Evolutionary conservation across 2,888 invertebrate genomes (phyloP).

Genomic region (Heteropelma amictum): DNA sequence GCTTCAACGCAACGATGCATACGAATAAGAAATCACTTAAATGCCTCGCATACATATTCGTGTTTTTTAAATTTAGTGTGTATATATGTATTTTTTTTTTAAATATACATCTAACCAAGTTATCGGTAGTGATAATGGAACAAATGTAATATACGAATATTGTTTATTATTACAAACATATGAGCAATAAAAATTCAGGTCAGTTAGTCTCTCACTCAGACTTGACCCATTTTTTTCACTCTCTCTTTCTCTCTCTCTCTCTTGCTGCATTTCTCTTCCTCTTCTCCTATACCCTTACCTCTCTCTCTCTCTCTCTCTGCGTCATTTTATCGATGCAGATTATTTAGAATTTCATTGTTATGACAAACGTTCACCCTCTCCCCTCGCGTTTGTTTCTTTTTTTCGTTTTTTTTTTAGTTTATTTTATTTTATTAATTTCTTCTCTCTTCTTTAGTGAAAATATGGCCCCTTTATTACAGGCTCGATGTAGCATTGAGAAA

Average conservation of each 20-base stretch:
- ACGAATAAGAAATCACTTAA: conserved; percentile 53
- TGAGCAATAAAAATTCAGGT: conserved; percentile 74
- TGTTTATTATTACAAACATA: conserved; percentile 73
- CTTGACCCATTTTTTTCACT: conserved; percentile 31
- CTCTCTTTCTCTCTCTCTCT: conserved; percentile 28
- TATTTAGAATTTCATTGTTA: conserved; percentile 75
- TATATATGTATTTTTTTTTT: conserved; percentile 45
- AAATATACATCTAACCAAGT: conserved; percentile 51
- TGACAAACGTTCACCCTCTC: conserved; percentile 60
- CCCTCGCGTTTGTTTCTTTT: conserved; percentile 55
- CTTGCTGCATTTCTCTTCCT: conserved; percentile 49
- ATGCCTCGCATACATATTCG: conserved; percentile 47
- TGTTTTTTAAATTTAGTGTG: conserved; percentile 50
- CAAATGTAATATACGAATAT: conserved; percentile 65
- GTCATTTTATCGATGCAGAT: conserved; percentile 69
- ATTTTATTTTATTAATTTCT: conserved; percentile 52
- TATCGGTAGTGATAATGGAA: conserved; percentile 61
- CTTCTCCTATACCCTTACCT: conserved; percentile 54
- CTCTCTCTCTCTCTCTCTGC: conserved; percentile 62
- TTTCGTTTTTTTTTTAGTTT: conserved; percentile 34
- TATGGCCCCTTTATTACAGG: conserved; percentile 77
- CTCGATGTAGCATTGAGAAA: conserved; percentile 70
- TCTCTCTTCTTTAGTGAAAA: conserved; percentile 69
- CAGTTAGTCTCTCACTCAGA: conserved; percentile 60
- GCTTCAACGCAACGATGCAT: conserved; percentile 60